Evolutionary conservation across 2,888 invertebrate genomes (phyloP), one percentile per base, ranked within the genome.

Genomic region (Ypsolopha scabrella): DNA sequence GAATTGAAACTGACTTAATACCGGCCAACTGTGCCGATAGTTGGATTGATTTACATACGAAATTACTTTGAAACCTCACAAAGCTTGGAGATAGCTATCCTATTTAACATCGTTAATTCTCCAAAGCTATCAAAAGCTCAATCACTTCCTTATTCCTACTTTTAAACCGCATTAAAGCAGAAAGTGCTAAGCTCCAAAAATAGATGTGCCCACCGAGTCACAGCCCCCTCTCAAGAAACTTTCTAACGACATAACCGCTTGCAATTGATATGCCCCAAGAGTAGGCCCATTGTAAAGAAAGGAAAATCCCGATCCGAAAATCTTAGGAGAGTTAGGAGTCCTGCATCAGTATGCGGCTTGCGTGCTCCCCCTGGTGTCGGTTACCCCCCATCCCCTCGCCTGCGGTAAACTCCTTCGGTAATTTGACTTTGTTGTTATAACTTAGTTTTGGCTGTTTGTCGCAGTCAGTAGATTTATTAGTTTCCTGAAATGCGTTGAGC

Each of bases 221-320:
- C 62, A 43, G 63, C 64, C 63, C 59, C 72, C 72, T 73, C 69
- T 65, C 63, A 59, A 64, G 74, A 80, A 86, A 86, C 74, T 86
- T 86, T 82, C 83, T 85, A 86, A 86, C 86, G 86, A 85, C 85
- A 86, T 86, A 86, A 86, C 86, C 82, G 81, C 86, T 73, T 83
- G 86, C 86, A 82, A 83, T 86, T 86, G 86, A 86, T 85, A 86
- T 86, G 86, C 85, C 83, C 83, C 86, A 72, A 68, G 85, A 80
- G 86, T 86, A 85, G 82, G 80, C 74, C 80, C 80, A 85, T 85
- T 86, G 86, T 83, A 86, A 86, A 86, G 86, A 85, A 86, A 86
- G 82, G 86, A 83, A 86, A 86, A 83, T 83, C 86, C 81, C 80
- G 69, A 82, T 75, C 80, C 80, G 81, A 83, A 86, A 86, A 85